Percentiles rank a stretch among this genome's conserved stretches.
Conservation (phyloP, 2,797 vertebrate genomes). For the Aulostomus chinensis region DNA sequence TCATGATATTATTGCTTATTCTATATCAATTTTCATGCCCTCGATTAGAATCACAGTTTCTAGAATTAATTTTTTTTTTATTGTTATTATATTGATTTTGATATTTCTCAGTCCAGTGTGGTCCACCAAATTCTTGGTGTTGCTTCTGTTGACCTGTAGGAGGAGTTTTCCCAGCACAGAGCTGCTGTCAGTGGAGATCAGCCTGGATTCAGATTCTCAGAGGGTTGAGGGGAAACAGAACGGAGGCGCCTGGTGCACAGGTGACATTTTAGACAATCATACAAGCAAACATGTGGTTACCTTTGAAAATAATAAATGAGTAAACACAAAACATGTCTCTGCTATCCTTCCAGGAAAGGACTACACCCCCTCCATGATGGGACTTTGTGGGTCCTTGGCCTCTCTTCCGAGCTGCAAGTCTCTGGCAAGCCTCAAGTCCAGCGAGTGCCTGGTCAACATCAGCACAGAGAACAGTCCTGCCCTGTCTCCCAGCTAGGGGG, state of each 20-base stretch:
- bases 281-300: neutral
- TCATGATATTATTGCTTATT: no score
- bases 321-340: neutral
- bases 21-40: no score
- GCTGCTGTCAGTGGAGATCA: conserved; percentile 91
- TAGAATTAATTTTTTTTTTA: no score
- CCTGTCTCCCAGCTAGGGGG: conserved; percentile 91
- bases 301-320: neutral
- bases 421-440: conserved; percentile 95
- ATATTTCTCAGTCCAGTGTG: neutral
- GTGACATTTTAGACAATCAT: conserved; percentile 59
- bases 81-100: no score
- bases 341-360: conserved; percentile 84
- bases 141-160: conserved; percentile 64
- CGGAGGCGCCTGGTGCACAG: conserved; percentile 90
- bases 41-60: no score
- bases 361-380: conserved; percentile 95
- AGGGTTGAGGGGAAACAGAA: conserved; percentile 86
- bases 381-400: conserved; percentile 93
- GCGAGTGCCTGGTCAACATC: conserved; percentile 96
- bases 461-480: conserved; percentile 93
- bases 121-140: neutral
- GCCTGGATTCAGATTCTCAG: conserved; percentile 90
- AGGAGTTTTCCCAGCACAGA: conserved; percentile 94
- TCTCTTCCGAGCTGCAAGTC: conserved; percentile 97